Conservation (phyloP, 2,113 vertebrate genomes). For the Urocolius indicus region DNA sequence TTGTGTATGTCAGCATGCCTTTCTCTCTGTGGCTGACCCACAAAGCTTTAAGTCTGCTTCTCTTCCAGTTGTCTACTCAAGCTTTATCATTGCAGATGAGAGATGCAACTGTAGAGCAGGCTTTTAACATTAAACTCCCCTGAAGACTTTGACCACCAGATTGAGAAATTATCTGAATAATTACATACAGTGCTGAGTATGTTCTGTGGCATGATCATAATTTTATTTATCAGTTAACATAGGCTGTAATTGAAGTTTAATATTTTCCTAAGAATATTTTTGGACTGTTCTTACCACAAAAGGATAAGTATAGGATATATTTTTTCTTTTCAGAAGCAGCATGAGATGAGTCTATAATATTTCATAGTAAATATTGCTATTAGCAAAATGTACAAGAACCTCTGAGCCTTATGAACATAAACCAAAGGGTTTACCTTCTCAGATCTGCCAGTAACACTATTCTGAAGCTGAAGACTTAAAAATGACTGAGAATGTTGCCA, state of each 20-base stretch:
- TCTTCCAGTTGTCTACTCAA: slow-evolving; percentile 26
- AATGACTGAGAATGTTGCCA: not conserved
- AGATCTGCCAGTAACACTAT: not conserved
- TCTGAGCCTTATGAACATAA: not conserved
- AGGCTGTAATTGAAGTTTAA: not conserved
- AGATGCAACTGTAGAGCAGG: not conserved
- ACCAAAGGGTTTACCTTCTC: not conserved
- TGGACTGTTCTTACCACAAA: not conserved
- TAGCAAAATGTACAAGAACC: not conserved
- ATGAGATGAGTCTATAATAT: not conserved
- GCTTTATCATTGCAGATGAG: slow-evolving; percentile 12
- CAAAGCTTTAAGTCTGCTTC: slow-evolving; percentile 36
- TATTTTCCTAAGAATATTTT: not conserved
- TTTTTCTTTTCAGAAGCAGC: not conserved
- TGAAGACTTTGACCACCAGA: not conserved
- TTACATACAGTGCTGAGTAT: not conserved
- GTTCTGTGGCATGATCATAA: not conserved
- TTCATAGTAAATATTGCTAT: not conserved
- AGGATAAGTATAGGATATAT: not conserved
- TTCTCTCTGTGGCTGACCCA: slow-evolving; percentile 35
- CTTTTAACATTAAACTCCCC: not conserved
- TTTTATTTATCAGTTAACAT: not conserved
- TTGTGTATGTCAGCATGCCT: not conserved
- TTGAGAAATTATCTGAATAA: slow-evolving; percentile 1
- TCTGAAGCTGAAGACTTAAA: not conserved